phyloP scores from a whole-genome alignment of 1,140 invertebrate genomes.

The Wiebesia pumilae region DNA sequence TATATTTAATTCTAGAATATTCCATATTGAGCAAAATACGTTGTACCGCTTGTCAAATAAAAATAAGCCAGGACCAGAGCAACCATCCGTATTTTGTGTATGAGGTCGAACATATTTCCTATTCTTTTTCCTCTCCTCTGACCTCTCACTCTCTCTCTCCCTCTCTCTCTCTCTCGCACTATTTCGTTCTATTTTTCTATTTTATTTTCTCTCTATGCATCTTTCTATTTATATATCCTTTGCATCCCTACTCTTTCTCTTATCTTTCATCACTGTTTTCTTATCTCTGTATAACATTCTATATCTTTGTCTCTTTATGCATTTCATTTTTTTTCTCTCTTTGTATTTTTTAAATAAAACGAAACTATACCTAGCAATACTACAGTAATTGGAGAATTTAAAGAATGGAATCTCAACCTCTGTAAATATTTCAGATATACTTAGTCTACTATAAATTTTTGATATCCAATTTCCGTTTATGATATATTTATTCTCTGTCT shows the following conservation, averaged over 20 bases:
- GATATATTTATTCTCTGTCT: constrained; percentile 36
- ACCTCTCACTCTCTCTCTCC: constrained; percentile 8
- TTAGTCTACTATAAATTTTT: constrained; percentile 68
- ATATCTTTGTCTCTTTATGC: no score
- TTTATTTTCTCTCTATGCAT: neutral
- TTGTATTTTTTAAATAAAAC: constrained; percentile 13
- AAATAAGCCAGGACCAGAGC: no score
- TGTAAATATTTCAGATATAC: constrained; percentile 67
- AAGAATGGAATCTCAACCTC: constrained; percentile 47
- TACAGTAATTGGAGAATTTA: neutral
- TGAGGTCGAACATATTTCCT: neutral
- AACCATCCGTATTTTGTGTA: no score
- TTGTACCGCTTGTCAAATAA: no score
- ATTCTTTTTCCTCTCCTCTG: constrained; percentile 3
- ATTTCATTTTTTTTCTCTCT: neutral
- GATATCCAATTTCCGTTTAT: constrained; percentile 66
- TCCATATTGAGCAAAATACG: no score
- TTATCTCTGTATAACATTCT: no score
- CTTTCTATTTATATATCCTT: neutral
- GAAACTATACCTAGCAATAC: neutral
- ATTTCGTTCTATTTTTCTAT: no score
- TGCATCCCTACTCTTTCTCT: no score
- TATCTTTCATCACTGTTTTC: no score
- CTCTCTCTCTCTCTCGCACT: no score
- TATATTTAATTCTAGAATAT: no score